Base-by-base conservation (phyloP, 1,140 invertebrate genomes). In the Drosophila pruinosa region DNA sequence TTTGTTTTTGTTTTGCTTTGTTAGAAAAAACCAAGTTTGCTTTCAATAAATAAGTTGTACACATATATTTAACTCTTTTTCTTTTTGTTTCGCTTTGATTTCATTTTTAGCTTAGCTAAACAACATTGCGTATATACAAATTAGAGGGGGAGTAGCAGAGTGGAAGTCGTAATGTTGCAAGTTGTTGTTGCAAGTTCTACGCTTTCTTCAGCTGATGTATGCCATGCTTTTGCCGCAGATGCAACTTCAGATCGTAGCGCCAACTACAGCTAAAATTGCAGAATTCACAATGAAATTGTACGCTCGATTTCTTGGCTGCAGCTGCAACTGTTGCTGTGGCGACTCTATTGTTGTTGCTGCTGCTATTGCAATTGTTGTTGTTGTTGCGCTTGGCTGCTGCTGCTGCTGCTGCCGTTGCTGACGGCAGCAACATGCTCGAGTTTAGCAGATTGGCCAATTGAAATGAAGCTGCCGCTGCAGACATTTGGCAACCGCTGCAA, bases 231-330 rank as follows among this genome's bases (percentile, higher is more conserved):
- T 91, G 90, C 21, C 90, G 52, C 61, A 91, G 56, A 64, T 91
- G 90, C 59, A 91, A 52, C 54, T 91, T 91, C 24, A 91, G 57
- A 70, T 91, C 90, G 47, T 91, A 91, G 17, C 88, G 89, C 90
- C 90, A 91, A 15, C 89, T 89, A 58, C 90, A 91, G 43, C 65
- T 72, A 47, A 91, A 91, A 43, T 68, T 77, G 53, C 90, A 91
- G 61, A 90, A 91, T 41, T 90, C 90, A 45, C 90, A 91, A 47
- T 90, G 75, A 28, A 91, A 91, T 58, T 86, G 77, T 26, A 72
- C 72, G 48, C 74, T 86, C 4, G 80, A 24, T 68, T 90, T 90
- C 36, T 90, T 90, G 10, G 39, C 28, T 38, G 41, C 28, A 36
- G 68, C 19, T 50, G 34, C 54, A 6, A 4, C 47, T 24, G 48